Conservation (phyloP, 2,888 invertebrate genomes). For the Cheilosia vulpina region DNA sequence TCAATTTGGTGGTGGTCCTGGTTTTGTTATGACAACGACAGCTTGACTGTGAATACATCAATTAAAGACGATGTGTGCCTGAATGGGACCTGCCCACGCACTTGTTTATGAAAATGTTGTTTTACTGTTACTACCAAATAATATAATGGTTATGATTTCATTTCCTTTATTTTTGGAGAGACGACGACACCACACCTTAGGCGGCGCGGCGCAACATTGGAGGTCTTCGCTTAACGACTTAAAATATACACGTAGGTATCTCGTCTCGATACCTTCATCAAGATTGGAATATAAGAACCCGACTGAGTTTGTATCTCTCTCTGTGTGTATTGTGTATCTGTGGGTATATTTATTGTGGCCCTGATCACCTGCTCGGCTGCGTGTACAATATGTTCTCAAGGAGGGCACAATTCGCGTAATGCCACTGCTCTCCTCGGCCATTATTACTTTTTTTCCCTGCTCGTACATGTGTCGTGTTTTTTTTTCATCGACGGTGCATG, state of each 20-base stretch:
- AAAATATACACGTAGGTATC: constrained; percentile 13
- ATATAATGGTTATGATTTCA: constrained; percentile 71
- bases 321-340: background rate
- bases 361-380: constrained; percentile 55
- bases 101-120: constrained; percentile 47
- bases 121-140: constrained; percentile 68
- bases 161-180: constrained; percentile 4
- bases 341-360: constrained; percentile 19
- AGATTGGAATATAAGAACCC: constrained; percentile 20
- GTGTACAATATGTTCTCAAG: constrained; percentile 15
- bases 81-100: constrained; percentile 67
- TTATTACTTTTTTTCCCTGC: constrained; percentile 15
- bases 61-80: constrained; percentile 45
- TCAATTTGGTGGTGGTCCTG: constrained; percentile 48
- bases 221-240: constrained; percentile 38
- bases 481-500: constrained; percentile 29
- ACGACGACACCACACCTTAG: constrained; percentile 69
- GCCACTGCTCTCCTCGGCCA: constrained; percentile 33
- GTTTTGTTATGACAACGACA: constrained; percentile 20
- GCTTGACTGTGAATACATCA: constrained; percentile 55
- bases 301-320: constrained; percentile 19
- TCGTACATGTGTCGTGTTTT: constrained; percentile 20
- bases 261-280: background rate
- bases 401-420: constrained; percentile 46
- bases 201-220: constrained; percentile 53